phyloP scores from a whole-genome alignment of 2,113 vertebrate species.

The Pampusana beccarii region DNA sequence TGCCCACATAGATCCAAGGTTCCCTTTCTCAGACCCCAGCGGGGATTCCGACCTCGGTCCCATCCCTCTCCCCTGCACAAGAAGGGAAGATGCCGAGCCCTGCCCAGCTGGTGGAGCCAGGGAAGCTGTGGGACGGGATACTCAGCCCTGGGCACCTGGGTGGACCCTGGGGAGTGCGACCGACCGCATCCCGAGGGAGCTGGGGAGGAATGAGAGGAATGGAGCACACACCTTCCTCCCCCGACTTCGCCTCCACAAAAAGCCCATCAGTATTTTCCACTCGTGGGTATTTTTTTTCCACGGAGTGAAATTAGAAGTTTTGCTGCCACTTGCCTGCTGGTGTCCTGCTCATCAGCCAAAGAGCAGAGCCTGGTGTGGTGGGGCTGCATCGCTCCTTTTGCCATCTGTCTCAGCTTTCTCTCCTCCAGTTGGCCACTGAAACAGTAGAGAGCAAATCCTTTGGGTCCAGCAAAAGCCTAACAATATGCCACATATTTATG shows the following conservation, averaged over 20 bases:
- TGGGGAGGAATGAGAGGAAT: slow-evolving; percentile 19
- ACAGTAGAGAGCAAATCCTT: neutral
- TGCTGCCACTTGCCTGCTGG: neutral
- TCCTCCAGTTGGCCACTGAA: neutral
- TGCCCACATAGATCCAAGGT: neutral
- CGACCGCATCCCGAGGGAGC: neutral
- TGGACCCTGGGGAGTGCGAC: neutral
- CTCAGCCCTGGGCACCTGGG: neutral
- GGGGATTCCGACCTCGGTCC: neutral
- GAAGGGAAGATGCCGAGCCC: neutral
- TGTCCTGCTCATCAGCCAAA: neutral
- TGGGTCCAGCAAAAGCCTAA: neutral
- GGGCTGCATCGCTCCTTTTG: neutral
- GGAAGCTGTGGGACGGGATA: neutral
- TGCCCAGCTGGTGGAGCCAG: neutral
- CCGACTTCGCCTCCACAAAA: neutral
- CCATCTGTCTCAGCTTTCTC: neutral
- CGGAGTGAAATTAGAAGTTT: neutral
- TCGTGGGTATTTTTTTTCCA: neutral
- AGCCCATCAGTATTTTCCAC: neutral
- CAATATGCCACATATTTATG: neutral
- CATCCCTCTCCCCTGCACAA: fast-evolving
- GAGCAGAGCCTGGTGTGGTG: neutral
- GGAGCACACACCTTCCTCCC: neutral
- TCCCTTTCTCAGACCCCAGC: neutral